A percentile compares a stretch with the other conserved stretches of the same genome.
Conservation (phyloP, 2,113 vertebrate species). For the Neogale vison region DNA sequence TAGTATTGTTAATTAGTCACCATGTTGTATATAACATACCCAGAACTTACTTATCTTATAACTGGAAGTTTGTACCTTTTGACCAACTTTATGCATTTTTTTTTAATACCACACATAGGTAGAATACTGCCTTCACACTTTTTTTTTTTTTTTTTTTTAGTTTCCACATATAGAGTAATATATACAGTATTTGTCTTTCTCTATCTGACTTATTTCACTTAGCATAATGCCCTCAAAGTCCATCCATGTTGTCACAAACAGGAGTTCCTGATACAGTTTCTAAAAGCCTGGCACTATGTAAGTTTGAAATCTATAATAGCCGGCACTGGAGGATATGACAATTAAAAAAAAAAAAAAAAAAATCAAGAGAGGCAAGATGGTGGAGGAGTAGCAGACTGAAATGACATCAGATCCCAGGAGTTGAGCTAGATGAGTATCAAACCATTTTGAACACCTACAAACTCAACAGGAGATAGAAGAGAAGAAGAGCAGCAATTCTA, state of each 20-base stretch:
- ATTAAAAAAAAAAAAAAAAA: neutral
- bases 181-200: neutral
- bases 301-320: neutral
- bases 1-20: neutral
- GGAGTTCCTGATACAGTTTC: neutral
- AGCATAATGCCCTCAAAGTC: neutral
- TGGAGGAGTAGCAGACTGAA: no score
- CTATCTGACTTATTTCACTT: neutral
- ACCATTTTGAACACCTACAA: no score
- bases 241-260: neutral
- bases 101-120: neutral
- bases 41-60: neutral
- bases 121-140: neutral
- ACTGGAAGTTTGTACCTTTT: neutral
- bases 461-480: no score
- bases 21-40: neutral
- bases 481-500: no score
- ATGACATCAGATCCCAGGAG: no score
- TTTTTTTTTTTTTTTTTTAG: neutral
- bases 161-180: neutral
- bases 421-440: no score
- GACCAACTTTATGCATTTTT: neutral
- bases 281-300: neutral
- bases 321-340: neutral
- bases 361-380: no score